Evolutionary conservation across 2,888 invertebrate species (phyloP), one percentile per base, ranked within the genome.

Genomic region (Arrhopalites spinosus): DNA sequence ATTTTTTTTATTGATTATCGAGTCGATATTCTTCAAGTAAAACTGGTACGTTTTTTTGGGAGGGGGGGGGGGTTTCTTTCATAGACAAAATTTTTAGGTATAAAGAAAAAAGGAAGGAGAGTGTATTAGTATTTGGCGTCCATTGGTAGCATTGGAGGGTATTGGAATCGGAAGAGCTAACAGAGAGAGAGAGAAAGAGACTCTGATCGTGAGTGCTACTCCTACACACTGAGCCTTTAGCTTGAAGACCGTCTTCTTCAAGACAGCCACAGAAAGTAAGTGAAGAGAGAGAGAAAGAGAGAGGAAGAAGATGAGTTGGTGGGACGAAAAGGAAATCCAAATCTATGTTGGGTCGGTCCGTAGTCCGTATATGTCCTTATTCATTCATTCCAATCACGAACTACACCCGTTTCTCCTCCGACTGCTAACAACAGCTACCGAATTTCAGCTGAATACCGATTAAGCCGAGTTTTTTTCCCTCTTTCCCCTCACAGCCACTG

Each of bases 341-440:
- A 70, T 70, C 53, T 70, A 70, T 70, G 70, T 56, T 70, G 30
- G 70, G 56, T 70, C 30, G 23, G 56, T n/a, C 63, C 63, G 63
- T 64, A 36, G 59, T 64, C n/a, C 30, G 23, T 36, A 27, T 56
- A 27, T 56, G 70, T 70, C 70, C 70, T 70, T 50, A 70, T 59
- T 70, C 70, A 61, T 45, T 77, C 79, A 81, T 81, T 81, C 81
- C 45, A 71, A 71, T 79, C 81, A 81, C 81, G 81, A 79, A 78
- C 80, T 77, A 73, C 75, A 79, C 80, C 79, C 81, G 81, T 80
- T 81, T 78, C 81, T 81, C 77, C 78, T 76, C 76, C 76, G 80
- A 81, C 81, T 81, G 79, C 78, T 81, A 80, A 81, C 78, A 81
- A 79, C 81, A 78, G 79, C 78, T 77, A 71, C 79, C 74, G 78